Evolutionary conservation across 2,797 vertebrate genomes (phyloP), one percentile per base, ranked within the genome.

Genomic region (Mormyrops boulengeri): DNA sequence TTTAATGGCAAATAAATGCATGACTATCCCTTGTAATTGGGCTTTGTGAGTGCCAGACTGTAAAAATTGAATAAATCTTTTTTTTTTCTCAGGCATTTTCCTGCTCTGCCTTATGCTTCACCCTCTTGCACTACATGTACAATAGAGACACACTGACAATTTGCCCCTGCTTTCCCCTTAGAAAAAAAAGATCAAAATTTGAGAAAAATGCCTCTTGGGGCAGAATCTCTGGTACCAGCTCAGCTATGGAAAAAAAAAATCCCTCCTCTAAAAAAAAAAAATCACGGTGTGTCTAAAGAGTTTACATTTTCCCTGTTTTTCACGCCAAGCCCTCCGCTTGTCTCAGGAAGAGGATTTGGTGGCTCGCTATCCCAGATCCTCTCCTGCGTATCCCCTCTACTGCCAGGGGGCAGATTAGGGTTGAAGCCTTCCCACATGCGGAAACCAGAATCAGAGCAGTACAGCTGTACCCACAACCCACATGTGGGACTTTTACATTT

Each of bases 301-400:
- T 89, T 89, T 89, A 44, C 49, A 22, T 55, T 82, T 41, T 47
- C 17, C 30, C 34, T 41, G 49, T 38, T 41, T 80, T 82, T 84
- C 91, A 90, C 91, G 89, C 89, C 60, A 88, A 96, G 95, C 96
- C 95, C 94, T 95, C 95, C 96, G 95, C 95, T 95, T 96, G 95
- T 96, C 95, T 96, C 94, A 95, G 94, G 93, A 95, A 95, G 95
- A 95, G 95, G 95, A 96, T 96, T 96, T 96, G 94, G 94, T 96
- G 96, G 95, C 95, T 96, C 94, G 91, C 94, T 93, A 95, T 96
- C 95, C 95, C 95, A 95, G 94, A 80, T 89, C 69, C 66, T 84
- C 92, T 88, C 34, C 52, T 11, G 49, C 8, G 50, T 30, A 89
- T 89, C 88, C 50, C 53, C 49, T 84, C 88, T 5, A n/a, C 34